phyloP scores from a whole-genome alignment of 2,888 invertebrate species.

The Stictocephala bisonia region DNA sequence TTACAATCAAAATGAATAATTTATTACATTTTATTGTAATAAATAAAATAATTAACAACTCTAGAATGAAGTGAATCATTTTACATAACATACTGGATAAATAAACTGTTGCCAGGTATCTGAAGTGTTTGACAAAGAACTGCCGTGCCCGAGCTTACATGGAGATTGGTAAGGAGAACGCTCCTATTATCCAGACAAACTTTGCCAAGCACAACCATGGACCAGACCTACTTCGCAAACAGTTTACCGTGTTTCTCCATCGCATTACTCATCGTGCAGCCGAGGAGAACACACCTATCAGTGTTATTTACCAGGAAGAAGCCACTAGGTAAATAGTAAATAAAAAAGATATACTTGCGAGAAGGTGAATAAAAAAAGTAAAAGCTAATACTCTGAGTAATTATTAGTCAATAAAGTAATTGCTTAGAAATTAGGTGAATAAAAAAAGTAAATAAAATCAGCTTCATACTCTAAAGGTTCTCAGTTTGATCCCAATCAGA shows the following conservation, averaged over 20 bases:
- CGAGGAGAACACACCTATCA: conserved; percentile 21
- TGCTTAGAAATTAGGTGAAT: too few species aligned
- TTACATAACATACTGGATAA: background rate
- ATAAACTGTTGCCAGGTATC: background rate
- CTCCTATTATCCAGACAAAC: conserved; percentile 21
- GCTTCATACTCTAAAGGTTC: too few species aligned
- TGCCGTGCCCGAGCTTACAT: conserved; percentile 29
- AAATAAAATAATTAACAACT: too few species aligned
- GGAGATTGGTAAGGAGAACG: conserved; percentile 18
- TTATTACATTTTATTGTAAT: too few species aligned
- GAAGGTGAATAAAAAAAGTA: too few species aligned
- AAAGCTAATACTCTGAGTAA: too few species aligned
- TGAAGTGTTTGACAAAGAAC: conserved; percentile 21
- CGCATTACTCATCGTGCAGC: conserved; percentile 11
- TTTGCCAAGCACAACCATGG: conserved; percentile 22
- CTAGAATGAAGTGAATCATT: too few species aligned
- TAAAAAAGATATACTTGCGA: too few species aligned
- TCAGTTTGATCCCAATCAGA: too few species aligned
- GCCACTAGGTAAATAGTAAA: conserved; percentile 6
- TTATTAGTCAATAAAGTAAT: too few species aligned
- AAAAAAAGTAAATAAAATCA: too few species aligned
- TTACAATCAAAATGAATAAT: too few species aligned
- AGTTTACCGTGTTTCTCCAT: conserved; percentile 29
- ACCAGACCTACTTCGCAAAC: conserved; percentile 20
- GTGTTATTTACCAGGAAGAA: conserved; percentile 22